Evolutionary conservation across 2,888 invertebrate genomes (phyloP), one percentile per base, ranked within the genome.

Genomic region (Agrypnus murinus): DNA sequence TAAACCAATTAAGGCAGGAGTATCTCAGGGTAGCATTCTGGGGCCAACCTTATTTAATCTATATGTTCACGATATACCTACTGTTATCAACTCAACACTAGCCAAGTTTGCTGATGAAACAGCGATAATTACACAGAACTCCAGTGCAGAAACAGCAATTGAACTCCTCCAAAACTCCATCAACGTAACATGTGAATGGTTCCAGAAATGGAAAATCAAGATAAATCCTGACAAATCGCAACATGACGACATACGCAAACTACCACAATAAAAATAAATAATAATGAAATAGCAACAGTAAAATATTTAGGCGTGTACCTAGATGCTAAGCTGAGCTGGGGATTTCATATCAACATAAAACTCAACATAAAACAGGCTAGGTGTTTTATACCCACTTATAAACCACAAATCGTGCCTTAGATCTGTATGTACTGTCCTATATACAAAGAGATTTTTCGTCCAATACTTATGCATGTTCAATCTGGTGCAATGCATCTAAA

Each of bases 391-490:
- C n/a, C n/a, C n/a, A n/a, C n/a, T n/a, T n/a, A n/a, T n/a, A n/a
- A n/a, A n/a, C n/a, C n/a, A 62, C 48, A 6, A 62, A 62, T 17
- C 48, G 48, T 62, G 46, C 19, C 62, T 62, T 46, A 62, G 46
- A 46, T 7, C 45, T 15, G 48, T 46, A 32, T 62, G 46, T 12
- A 5, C 45, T 46, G 36, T 48, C 4, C 19, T 62, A 12, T 48
- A 32, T 46, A 48, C 12, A 64, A 53, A 40, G 43, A 36, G 17
- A 62, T 62, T n/a, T 15, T 62, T 48, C 46, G 17, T n/a, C 55
- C 64, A 12, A 55, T 64, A 64, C 64, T 7, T 64, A 64, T 53
- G 53, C 53, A n/a, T 63, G 53, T 25, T 40, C 53, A 53, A 38
- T 53, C 10, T 62, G 46, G 46, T 43, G 46, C 19, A 46, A 46